Percentiles rank a stretch among this genome's conserved stretches.
These are phyloP conservation scores for Plagodis pulveraria DNA, from an alignment of 2,888 invertebrate species.

Conservation along the genomic window DNA sequence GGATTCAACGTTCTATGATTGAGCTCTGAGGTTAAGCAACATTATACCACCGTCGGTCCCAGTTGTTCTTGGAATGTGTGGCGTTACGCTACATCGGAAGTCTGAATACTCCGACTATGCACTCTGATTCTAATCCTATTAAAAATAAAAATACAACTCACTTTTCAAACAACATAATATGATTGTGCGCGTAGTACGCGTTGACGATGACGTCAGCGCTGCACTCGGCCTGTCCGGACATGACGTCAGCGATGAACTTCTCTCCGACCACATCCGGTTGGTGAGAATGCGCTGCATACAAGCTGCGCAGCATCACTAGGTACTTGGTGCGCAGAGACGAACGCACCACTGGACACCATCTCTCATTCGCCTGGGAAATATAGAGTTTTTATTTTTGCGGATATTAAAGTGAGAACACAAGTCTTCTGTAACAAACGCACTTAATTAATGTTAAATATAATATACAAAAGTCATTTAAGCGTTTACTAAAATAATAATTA, in stretches of 20 bases:
- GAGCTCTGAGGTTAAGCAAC: too few species aligned
- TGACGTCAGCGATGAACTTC: not conserved
- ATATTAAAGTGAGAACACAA: too few species aligned
- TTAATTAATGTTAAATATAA: too few species aligned
- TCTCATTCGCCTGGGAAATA: not conserved
- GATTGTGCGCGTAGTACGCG: conserved; percentile 59
- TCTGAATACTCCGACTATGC: too few species aligned
- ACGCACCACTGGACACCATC: not conserved
- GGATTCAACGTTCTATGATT: too few species aligned
- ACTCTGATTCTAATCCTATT: not conserved
- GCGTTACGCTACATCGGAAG: too few species aligned
- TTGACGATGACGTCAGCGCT: conserved; percentile 61
- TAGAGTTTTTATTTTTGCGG: too few species aligned
- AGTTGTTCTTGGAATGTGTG: too few species aligned
- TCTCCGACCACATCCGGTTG: not conserved
- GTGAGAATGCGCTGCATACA: conserved; percentile 35
- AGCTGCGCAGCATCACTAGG: conserved; percentile 49
- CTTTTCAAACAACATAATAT: conserved; percentile 74
- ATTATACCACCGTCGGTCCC: too few species aligned
- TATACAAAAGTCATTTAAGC: too few species aligned
- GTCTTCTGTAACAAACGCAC: too few species aligned
- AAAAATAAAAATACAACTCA: conserved; percentile 38
- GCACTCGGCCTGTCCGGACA: conserved; percentile 1
- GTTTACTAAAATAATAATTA: too few species aligned
- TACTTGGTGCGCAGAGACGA: conserved; percentile 28